phyloP scores from a whole-genome alignment of 2,113 vertebrate species.

The Junco hyemalis region DNA sequence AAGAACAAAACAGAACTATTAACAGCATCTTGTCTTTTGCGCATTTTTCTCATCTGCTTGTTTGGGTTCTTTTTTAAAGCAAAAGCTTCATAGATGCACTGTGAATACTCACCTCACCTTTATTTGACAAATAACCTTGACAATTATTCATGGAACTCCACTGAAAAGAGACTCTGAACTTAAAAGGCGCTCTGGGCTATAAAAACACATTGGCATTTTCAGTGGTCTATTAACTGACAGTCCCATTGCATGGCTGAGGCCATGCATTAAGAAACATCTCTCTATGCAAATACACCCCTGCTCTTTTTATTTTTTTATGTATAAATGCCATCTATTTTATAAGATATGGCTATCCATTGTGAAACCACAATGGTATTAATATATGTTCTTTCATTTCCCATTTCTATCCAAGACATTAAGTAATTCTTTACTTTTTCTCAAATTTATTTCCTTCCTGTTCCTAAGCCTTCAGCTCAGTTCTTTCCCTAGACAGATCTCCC shows the following conservation, averaged over 20 bases:
- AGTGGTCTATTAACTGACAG: not conserved
- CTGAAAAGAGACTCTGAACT: not conserved
- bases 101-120: not conserved
- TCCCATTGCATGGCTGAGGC: not conserved
- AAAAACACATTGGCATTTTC: not conserved
- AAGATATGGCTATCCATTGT: not conserved
- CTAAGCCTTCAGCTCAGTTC: not conserved
- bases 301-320: not conserved
- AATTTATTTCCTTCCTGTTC: not conserved
- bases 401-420: not conserved
- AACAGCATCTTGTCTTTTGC: not conserved
- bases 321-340: not conserved
- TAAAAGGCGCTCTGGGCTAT: not conserved
- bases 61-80: not conserved
- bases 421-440: not conserved
- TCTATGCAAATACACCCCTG: not conserved
- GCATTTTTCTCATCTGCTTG: not conserved
- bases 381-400: not conserved
- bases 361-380: not conserved
- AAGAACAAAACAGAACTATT: not conserved
- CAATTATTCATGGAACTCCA: not conserved
- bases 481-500: not conserved
- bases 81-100: not conserved
- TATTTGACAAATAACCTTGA: not conserved
- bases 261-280: not conserved